Percentiles rank a stretch among this genome's conserved stretches.
These are phyloP conservation scores for Cranoglanis bouderius DNA, from an alignment of 2,113 vertebrate genomes.

Conservation along the genomic window DNA sequence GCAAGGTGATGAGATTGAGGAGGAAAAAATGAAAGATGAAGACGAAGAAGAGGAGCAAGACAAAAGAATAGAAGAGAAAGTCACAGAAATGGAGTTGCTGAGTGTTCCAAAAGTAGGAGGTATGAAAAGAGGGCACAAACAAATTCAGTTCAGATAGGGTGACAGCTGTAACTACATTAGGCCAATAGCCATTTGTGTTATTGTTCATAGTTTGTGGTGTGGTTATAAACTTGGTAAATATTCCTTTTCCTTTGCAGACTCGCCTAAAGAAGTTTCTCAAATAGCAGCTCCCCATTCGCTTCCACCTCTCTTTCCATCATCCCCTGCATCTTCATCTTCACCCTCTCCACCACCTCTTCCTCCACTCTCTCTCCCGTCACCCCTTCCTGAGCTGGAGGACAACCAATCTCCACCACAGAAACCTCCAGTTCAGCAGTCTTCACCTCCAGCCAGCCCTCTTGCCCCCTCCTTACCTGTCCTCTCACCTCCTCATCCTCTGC, in stretches of 20 bases:
- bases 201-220: neutral
- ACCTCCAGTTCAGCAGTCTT: slow-evolving; percentile 53
- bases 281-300: slow-evolving; percentile 63
- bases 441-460: slow-evolving; percentile 39
- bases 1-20: slow-evolving; percentile 56
- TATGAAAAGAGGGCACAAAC: slow-evolving; percentile 48
- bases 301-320: slow-evolving; percentile 65
- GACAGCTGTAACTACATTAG: neutral
- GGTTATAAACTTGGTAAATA: neutral
- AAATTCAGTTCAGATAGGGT: neutral
- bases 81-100: slow-evolving; percentile 64
- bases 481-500: slow-evolving; percentile 51
- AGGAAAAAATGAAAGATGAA: slow-evolving; percentile 16
- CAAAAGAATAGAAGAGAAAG: slow-evolving; percentile 53
- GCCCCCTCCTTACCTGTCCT: slow-evolving; percentile 36
- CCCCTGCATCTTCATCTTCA: slow-evolving; percentile 60
- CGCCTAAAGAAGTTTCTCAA: slow-evolving; percentile 63
- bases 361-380: slow-evolving; percentile 53
- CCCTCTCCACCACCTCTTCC: slow-evolving; percentile 59
- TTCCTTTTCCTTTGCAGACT: slow-evolving; percentile 53
- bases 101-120: slow-evolving; percentile 66
- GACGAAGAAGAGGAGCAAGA: slow-evolving; percentile 19
- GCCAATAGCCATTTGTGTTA: neutral
- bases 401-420: slow-evolving; percentile 34
- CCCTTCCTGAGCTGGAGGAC: slow-evolving; percentile 68